A percentile compares a stretch with the other conserved stretches of the same genome.
Evolutionary conservation across 2,113 vertebrate genomes (phyloP).

Genomic region (Phalacrocorax aristotelis): DNA sequence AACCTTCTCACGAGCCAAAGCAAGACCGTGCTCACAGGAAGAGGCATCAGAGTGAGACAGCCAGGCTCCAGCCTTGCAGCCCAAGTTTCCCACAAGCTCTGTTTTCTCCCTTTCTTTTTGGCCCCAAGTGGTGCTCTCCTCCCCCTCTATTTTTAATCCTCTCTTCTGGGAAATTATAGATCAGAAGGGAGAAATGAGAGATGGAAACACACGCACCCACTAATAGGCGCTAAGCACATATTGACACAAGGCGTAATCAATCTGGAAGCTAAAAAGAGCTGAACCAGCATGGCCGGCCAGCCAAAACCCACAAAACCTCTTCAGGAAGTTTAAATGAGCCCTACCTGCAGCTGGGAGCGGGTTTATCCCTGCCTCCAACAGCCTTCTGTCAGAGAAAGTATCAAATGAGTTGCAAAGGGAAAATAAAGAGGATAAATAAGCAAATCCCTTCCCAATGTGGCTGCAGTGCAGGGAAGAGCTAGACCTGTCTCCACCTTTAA

Average conservation of each 20-base stretch:
- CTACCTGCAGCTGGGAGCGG: not conserved
- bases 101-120: not conserved
- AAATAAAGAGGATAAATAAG: not conserved
- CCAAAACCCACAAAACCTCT: conserved; percentile 52
- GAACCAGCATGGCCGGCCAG: conserved; percentile 64
- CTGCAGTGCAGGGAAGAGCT: not conserved
- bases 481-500: not conserved
- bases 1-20: not conserved
- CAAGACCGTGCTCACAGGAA: not conserved
- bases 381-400: not conserved
- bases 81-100: not conserved
- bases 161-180: conserved; percentile 77
- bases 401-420: not conserved
- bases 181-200: conserved; percentile 50
- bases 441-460: not conserved
- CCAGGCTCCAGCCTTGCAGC: not conserved
- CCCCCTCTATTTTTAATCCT: conserved; percentile 58
- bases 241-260: conserved; percentile 70
- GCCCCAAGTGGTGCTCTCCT: not conserved
- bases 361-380: not conserved
- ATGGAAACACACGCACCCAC: conserved; percentile 34
- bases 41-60: not conserved
- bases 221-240: conserved; percentile 63
- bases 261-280: conserved; percentile 58
- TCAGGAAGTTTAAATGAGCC: not conserved